Conservation (phyloP, 37 sponge, comb jelly and placozoan genomes). For the Halichondria panicea region DNA sequence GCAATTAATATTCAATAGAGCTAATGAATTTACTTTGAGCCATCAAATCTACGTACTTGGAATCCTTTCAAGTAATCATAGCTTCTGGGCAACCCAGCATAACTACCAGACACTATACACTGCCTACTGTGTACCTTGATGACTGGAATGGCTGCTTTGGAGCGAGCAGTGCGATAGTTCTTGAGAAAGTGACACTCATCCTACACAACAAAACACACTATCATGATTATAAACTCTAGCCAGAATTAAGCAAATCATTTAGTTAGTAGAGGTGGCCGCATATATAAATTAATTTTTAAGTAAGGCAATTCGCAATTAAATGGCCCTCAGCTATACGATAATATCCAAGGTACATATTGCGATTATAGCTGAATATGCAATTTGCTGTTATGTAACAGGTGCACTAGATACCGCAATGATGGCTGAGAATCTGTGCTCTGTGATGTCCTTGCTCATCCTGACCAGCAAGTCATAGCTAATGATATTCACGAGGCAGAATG, state of each 20-base stretch:
- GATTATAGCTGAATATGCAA: too few relatives aligned
- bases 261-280: too few relatives aligned
- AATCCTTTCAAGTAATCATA: too few relatives aligned
- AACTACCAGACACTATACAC: too few relatives aligned
- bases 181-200: slow-evolving; percentile 96
- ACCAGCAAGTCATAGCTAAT: slow-evolving; percentile 74
- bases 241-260: neutral
- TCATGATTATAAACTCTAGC: neutral
- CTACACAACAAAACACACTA: slow-evolving; percentile 33
- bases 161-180: slow-evolving; percentile 76
- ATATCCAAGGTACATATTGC: too few relatives aligned
- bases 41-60: too few relatives aligned
- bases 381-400: too few relatives aligned
- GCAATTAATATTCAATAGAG: too few relatives aligned
- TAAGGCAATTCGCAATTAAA: neutral
- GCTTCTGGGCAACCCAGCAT: too few relatives aligned
- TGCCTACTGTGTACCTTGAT: slow-evolving; percentile 56
- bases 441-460: slow-evolving; percentile 35
- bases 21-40: slow-evolving; percentile 40
- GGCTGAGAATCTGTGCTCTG: slow-evolving; percentile 24
- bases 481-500: slow-evolving; percentile 53
- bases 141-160: slow-evolving; percentile 68
- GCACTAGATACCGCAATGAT: slow-evolving; percentile 69
- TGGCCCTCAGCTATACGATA: neutral
- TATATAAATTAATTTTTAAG: neutral